These are phyloP conservation scores for Turritopsis dohrnii DNA, from an alignment of 30 jellyfish, hydroid and myxozoan genomes.

Conservation along the genomic window DNA sequence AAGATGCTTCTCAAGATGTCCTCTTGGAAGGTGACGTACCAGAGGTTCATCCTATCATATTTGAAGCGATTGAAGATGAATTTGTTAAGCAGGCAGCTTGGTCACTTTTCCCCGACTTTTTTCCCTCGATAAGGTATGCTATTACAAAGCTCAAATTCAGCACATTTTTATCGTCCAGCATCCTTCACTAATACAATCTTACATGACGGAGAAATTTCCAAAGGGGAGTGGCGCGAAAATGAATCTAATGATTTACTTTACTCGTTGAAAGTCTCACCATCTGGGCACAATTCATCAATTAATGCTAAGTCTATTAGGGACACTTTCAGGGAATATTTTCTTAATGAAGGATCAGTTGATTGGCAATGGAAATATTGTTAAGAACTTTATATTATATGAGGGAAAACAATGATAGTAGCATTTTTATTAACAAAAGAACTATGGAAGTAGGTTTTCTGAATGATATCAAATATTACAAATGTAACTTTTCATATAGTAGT, in stretches of 20 bases:
- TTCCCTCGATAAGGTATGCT: too few species aligned
- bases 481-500: too few species aligned
- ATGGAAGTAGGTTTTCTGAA: background rate
- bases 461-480: background rate
- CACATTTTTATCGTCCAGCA: constrained; percentile 41
- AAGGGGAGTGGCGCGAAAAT: constrained; percentile 38
- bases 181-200: constrained; percentile 25
- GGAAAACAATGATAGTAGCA: background rate
- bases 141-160: constrained; percentile 19
- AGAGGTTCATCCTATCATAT: too few species aligned
- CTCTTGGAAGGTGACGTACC: too few species aligned
- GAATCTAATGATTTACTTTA: constrained; percentile 34
- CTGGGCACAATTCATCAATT: constrained; percentile 40
- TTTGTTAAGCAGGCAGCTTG: too few species aligned
- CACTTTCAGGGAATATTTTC: constrained; percentile 35
- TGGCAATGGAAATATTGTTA: constrained; percentile 67
- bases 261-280: constrained; percentile 20
- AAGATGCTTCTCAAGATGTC: too few species aligned
- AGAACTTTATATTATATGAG: background rate
- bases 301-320: constrained; percentile 43
- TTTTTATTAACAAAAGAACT: constrained; percentile 1
- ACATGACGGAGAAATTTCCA: constrained; percentile 18
- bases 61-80: too few species aligned
- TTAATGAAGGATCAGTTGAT: constrained; percentile 55
- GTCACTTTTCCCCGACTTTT: too few species aligned